Percentiles rank a stretch among this genome's conserved stretches.
phyloP scores from a whole-genome alignment of 2,888 invertebrate species.

The Axea sp. region DNA sequence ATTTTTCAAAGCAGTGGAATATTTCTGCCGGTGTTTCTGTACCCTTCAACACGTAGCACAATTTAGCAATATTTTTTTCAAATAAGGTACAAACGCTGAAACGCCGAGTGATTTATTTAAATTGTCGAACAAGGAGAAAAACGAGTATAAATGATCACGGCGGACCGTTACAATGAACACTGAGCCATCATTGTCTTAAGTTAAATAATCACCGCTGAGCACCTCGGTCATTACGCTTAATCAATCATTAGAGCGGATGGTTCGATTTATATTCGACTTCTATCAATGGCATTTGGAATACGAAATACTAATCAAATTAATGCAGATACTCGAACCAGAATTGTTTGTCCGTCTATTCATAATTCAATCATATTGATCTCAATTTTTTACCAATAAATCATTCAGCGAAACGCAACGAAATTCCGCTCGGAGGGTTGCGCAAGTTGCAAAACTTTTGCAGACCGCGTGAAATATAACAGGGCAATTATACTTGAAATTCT shows the following conservation, averaged over 20 bases:
- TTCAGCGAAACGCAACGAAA: too few relatives aligned
- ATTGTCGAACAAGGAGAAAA: conserved; percentile 27
- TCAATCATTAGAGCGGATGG: conserved; percentile 74
- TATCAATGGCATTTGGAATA: conserved; percentile 51
- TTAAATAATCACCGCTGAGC: conserved; percentile 70
- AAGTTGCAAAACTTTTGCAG: too few relatives aligned
- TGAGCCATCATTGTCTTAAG: conserved; percentile 73
- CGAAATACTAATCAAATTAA: conserved; percentile 47
- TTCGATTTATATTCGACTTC: conserved; percentile 69
- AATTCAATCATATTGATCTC: conserved; percentile 26
- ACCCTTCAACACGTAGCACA: conserved; percentile 3
- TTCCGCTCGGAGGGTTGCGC: too few relatives aligned
- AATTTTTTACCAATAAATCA: conserved; percentile 24
- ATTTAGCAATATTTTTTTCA: conserved; percentile 12
- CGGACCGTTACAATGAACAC: conserved; percentile 62
- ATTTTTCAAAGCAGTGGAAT: conserved; percentile 6
- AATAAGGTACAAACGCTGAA: conserved; percentile 16
- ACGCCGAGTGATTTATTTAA: conserved; percentile 21
- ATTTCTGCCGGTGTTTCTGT: neutral
- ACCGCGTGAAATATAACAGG: too few relatives aligned
- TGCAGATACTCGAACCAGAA: conserved; percentile 24
- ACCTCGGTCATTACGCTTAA: conserved; percentile 75
- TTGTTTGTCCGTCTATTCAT: conserved; percentile 23
- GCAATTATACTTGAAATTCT: neutral
- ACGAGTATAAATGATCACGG: conserved; percentile 36